These are phyloP conservation scores for Clupea harengus DNA, from an alignment of 2,113 vertebrate genomes.

Conservation along the genomic window DNA sequence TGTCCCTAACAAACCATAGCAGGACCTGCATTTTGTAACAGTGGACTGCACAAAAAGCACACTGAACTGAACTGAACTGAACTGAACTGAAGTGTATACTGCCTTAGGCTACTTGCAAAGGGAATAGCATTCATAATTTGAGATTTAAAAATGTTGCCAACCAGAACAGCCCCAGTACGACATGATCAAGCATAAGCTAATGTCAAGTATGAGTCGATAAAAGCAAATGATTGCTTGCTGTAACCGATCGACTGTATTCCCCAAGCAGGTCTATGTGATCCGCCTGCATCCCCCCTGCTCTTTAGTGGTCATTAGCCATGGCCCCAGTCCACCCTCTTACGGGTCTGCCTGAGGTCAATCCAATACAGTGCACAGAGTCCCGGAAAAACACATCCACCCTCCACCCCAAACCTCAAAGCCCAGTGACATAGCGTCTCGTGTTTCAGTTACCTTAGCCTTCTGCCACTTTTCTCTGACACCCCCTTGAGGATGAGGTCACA, in stretches of 20 bases:
- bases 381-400: constrained; percentile 1
- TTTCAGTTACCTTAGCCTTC: constrained; percentile 47
- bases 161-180: not conserved
- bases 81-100: not conserved
- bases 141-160: not conserved
- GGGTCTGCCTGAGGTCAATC: constrained; percentile 38
- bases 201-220: not conserved
- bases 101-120: not conserved
- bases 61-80: not conserved
- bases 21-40: too few relatives aligned
- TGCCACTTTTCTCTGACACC: constrained; percentile 29
- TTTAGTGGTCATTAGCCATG: constrained; percentile 47
- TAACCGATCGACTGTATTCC: constrained; percentile 30
- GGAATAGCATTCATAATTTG: not conserved
- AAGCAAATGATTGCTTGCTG: not conserved
- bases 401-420: not conserved
- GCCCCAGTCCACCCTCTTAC: constrained; percentile 33
- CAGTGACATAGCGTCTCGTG: constrained; percentile 32
- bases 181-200: not conserved
- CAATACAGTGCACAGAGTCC: constrained; percentile 40
- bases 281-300: constrained; percentile 27
- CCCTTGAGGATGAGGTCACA: constrained; percentile 38
- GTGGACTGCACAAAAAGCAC: not conserved
- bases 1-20: too few relatives aligned
- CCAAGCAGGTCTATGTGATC: constrained; percentile 41